Evolutionary conservation across 1,140 invertebrate genomes (phyloP).

Genomic region (Eubasilissa regina): DNA sequence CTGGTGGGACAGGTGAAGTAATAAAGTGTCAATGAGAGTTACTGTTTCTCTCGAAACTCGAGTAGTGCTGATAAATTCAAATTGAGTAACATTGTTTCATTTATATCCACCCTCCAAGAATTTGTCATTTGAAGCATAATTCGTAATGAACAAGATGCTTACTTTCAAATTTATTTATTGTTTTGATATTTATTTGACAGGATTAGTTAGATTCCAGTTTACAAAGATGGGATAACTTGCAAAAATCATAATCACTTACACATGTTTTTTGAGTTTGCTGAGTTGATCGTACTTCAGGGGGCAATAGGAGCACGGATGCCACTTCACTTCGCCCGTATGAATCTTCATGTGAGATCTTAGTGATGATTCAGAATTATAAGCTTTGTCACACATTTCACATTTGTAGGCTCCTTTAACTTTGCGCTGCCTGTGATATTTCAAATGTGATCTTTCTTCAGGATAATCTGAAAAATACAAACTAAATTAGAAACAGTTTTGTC

Average conservation of each 20-base stretch:
- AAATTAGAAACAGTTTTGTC: not conserved
- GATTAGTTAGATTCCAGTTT: too few relatives aligned
- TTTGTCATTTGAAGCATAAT: too few relatives aligned
- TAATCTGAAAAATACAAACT: conserved; percentile 35
- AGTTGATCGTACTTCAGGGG: conserved; percentile 45
- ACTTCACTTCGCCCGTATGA: conserved; percentile 43
- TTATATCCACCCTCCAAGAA: too few relatives aligned
- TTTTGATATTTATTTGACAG: too few relatives aligned
- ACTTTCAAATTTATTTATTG: too few relatives aligned
- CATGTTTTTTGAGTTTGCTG: conserved; percentile 45
- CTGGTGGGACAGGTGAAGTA: too few relatives aligned
- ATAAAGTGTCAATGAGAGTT: too few relatives aligned
- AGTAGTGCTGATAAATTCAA: too few relatives aligned
- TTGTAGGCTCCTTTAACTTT: conserved; percentile 44
- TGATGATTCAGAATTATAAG: conserved; percentile 41
- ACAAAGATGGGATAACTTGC: too few relatives aligned
- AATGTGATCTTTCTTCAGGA: conserved; percentile 37
- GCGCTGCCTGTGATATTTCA: conserved; percentile 45
- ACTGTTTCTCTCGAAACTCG: too few relatives aligned
- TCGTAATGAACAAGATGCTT: too few relatives aligned
- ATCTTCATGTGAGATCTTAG: conserved; percentile 49
- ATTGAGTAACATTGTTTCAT: too few relatives aligned
- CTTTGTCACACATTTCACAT: conserved; percentile 37
- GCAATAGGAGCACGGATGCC: conserved; percentile 27
- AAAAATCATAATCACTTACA: conserved; percentile 12